Evolutionary conservation across 1,140 invertebrate genomes (phyloP), one percentile per base, ranked within the genome.

Genomic region (Neodiprion pinetum): DNA sequence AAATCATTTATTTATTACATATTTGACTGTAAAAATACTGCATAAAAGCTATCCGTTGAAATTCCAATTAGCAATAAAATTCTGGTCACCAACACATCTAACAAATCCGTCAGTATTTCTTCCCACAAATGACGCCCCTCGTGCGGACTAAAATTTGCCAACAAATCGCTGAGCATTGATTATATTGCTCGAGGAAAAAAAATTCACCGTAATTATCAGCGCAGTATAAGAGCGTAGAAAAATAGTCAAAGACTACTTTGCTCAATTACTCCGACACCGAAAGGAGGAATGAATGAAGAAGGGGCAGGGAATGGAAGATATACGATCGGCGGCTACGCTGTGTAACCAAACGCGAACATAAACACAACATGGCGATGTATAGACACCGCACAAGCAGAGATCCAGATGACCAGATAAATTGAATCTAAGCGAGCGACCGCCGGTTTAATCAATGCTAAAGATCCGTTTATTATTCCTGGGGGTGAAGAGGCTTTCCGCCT

Each of bases 331-430:
- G 28, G 28, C 28, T 40, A 40, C 28, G 28, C 28, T 40, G 28
- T 40, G 28, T 40, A 40, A 40, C 28, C 28, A 40, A 40, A 40
- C 28, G 28, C 28, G 11, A 61, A 9, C 5, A 61, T 61, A 61
- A 61, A 61, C n/a, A 17, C 11, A 61, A 61, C 53, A 14, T 14
- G n/a, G 3, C 53, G n/a, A 61, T 17, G n/a, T 17, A 9, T 17
- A 17, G 53, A 61, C n/a, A 61, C 53, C 4, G 53, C 11, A 17
- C 11, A 61, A 61, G 11, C 11, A 61, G 53, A 61, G 53, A 61
- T 61, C 53, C 53, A 61, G 53, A 61, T 61, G 53, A 61, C 53
- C 53, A 61, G 53, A 61, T 61, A 61, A 61, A 61, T 61, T 61
- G 53, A 61, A 61, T 61, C 53, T 61, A 61, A 61, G 53, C 53